These are phyloP conservation scores for Coelinius sp. DNA, from an alignment of 2,888 invertebrate species.

Conservation along the genomic window DNA sequence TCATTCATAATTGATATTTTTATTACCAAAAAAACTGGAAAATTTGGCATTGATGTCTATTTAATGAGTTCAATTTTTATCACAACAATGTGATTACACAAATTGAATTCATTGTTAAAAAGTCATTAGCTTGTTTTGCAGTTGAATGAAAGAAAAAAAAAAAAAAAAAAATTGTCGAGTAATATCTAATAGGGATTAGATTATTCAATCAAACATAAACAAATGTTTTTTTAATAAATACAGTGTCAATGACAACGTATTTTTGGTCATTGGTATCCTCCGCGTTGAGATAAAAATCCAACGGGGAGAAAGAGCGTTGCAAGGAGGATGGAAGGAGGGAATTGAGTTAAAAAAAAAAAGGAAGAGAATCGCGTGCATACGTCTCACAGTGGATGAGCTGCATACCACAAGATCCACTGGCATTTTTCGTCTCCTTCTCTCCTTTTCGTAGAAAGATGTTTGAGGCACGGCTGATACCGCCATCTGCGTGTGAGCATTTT, in stretches of 20 bases:
- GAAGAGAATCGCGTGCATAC: slow-evolving; percentile 32
- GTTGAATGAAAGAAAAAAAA: background rate
- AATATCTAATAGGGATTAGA: background rate
- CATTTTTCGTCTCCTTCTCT: slow-evolving; percentile 16
- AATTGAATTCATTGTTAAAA: background rate
- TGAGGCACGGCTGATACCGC: slow-evolving; percentile 56
- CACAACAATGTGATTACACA: background rate
- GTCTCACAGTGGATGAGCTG: slow-evolving; percentile 31
- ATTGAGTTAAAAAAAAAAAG: slow-evolving; percentile 12
- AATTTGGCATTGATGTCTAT: background rate
- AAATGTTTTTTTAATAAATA: background rate
- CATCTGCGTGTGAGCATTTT: slow-evolving; percentile 53
- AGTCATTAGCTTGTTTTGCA: background rate
- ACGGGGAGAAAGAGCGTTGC: background rate
- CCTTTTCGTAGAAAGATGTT: slow-evolving; percentile 31
- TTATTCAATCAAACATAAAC: slow-evolving; percentile 14
- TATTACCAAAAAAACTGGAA: background rate
- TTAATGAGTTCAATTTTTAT: background rate
- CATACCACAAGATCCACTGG: slow-evolving; percentile 34
- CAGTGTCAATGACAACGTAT: background rate
- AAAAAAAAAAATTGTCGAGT: background rate
- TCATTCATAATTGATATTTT: background rate
- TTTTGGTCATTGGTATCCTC: background rate
- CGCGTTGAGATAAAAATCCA: slow-evolving; percentile 13
- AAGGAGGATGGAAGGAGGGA: slow-evolving; percentile 11